Conservation (phyloP, 2,113 vertebrate species). For the Stomatorhinus ivindoensis region DNA sequence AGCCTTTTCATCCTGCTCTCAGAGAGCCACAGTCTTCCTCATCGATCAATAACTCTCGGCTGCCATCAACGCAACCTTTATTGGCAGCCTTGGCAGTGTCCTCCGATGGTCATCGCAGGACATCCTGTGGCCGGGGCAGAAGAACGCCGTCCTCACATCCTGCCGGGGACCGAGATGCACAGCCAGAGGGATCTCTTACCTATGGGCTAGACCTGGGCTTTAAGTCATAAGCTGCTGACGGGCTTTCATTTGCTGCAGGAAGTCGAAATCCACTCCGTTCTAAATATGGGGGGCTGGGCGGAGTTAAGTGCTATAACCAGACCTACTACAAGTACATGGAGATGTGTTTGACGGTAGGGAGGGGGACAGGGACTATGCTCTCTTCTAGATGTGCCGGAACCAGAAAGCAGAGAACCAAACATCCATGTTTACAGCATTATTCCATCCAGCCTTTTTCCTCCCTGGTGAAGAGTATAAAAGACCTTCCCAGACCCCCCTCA, state of each 20-base stretch:
- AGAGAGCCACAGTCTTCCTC: background rate
- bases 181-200: too few species aligned
- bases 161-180: background rate
- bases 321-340: background rate
- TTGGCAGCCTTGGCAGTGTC: too few species aligned
- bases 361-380: background rate
- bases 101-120: background rate
- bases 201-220: too few species aligned
- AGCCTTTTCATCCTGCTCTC: background rate
- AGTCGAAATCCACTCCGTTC: background rate
- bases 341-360: background rate
- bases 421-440: background rate
- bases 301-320: background rate
- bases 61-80: background rate
- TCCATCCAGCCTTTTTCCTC: background rate
- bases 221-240: background rate
- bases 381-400: background rate
- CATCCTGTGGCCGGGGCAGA: background rate
- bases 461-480: background rate
- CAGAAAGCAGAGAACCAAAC: background rate
- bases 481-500: background rate
- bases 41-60: background rate
- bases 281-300: background rate
- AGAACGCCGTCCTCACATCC: background rate
- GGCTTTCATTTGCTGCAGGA: background rate